Evolutionary conservation across 2,797 vertebrate genomes (phyloP).

Genomic region (Megaceryle alcyon): DNA sequence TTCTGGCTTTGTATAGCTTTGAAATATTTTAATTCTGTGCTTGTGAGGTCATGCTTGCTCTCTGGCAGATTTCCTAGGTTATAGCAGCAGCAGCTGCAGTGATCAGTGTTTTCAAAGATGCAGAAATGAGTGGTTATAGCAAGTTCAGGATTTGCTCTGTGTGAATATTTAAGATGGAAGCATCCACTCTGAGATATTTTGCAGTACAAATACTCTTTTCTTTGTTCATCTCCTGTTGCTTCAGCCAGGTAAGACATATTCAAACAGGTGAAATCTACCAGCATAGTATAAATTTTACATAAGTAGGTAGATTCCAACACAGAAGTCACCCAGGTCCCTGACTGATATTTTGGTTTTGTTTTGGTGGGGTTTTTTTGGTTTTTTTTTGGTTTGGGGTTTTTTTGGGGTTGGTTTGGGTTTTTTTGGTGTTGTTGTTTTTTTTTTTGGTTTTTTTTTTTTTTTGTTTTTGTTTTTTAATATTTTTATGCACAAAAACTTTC

Average conservation of each 20-base stretch:
- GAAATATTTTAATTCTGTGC: conserved; percentile 1
- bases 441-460: neutral
- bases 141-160: neutral
- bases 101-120: neutral
- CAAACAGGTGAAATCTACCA: neutral
- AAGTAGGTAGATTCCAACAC: neutral
- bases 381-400: neutral
- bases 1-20: neutral
- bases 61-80: neutral
- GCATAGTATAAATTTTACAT: neutral
- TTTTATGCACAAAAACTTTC: neutral
- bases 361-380: neutral
- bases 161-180: neutral
- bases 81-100: conserved; percentile 4
- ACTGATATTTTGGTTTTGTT: too few relatives aligned
- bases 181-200: neutral
- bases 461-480: neutral
- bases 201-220: neutral
- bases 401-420: neutral
- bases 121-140: neutral
- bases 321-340: neutral
- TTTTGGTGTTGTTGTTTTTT: neutral
- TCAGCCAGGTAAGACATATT: neutral
- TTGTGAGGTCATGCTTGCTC: neutral
- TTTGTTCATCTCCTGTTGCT: neutral